Conservation (phyloP, 2,888 invertebrate genomes). For the Euplexia lucipara region DNA sequence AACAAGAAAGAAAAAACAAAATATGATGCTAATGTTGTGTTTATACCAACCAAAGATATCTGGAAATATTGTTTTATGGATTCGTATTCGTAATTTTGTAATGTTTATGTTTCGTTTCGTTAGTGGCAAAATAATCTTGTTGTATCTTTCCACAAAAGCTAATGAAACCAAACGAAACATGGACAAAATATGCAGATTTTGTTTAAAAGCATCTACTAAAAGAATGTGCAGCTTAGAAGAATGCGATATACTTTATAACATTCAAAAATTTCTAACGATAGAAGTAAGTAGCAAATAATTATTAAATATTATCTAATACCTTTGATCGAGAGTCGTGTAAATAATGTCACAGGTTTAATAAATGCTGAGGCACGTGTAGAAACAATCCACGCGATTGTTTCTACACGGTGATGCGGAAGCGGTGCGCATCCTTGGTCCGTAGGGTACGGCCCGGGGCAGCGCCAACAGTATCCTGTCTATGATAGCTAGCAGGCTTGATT, state of each 20-base stretch:
- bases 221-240: conserved; percentile 59
- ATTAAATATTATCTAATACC: too few relatives aligned
- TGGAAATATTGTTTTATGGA: conserved; percentile 5
- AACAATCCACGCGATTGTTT: too few relatives aligned
- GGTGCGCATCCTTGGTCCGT: too few relatives aligned
- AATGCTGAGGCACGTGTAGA: too few relatives aligned
- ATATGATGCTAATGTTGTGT: not conserved
- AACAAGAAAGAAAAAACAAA: conserved; percentile 9
- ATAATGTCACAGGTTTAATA: too few relatives aligned
- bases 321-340: too few relatives aligned
- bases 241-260: conserved; percentile 61
- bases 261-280: conserved; percentile 61
- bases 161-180: conserved; percentile 41
- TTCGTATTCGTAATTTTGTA: too few relatives aligned
- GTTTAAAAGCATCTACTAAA: conserved; percentile 63
- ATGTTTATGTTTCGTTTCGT: not conserved
- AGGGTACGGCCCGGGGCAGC: too few relatives aligned
- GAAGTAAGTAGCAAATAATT: conserved; percentile 65
- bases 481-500: too few relatives aligned
- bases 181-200: conserved; percentile 72
- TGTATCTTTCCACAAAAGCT: not conserved
- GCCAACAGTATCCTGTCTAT: too few relatives aligned
- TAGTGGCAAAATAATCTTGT: not conserved
- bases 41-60: too few relatives aligned
- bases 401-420: too few relatives aligned